phyloP scores from a whole-genome alignment of 2,113 vertebrate species.

The Copsychus sechellarum region DNA sequence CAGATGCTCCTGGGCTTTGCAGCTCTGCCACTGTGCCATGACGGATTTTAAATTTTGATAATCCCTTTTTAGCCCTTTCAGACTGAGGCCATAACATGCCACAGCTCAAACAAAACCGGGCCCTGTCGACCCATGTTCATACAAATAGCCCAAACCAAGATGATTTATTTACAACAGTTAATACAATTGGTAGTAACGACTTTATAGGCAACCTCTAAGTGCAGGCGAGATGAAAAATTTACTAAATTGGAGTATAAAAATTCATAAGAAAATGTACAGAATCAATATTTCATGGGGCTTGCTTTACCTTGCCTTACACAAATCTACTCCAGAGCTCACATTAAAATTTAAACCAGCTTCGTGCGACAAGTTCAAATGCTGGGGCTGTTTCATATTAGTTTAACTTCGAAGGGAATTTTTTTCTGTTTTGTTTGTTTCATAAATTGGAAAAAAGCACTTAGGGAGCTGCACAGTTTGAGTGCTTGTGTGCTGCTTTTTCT shows the following conservation, averaged over 20 bases:
- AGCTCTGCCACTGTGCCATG: background rate
- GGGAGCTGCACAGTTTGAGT: constrained; percentile 32
- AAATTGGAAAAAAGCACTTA: constrained; percentile 68
- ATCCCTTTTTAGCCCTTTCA: constrained; percentile 55
- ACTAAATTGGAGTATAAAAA: constrained; percentile 97
- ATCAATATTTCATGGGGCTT: constrained; percentile 99
- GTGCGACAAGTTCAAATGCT: constrained; percentile 89
- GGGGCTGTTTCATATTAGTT: constrained; percentile 87
- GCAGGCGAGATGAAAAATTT: constrained; percentile 93
- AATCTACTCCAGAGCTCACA: constrained; percentile 92
- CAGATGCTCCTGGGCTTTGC: constrained; percentile 6
- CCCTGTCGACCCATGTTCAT: constrained; percentile 67
- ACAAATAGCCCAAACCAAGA: constrained; percentile 69
- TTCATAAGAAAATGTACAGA: constrained; percentile 98
- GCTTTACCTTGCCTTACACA: constrained; percentile 97
- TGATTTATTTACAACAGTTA: constrained; percentile 85
- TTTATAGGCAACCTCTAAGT: constrained; percentile 89
- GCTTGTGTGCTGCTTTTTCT: background rate
- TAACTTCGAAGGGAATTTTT: constrained; percentile 79
- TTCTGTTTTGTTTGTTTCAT: constrained; percentile 74
- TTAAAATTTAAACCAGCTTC: constrained; percentile 93
- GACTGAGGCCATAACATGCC: constrained; percentile 19
- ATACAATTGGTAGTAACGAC: constrained; percentile 83
- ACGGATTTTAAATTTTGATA: constrained; percentile 62
- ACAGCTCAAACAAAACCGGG: constrained; percentile 46